A percentile compares a stretch with the other conserved stretches of the same genome.
phyloP scores from a whole-genome alignment of 1,140 invertebrate species.

The Drosophila nigromelanica region DNA sequence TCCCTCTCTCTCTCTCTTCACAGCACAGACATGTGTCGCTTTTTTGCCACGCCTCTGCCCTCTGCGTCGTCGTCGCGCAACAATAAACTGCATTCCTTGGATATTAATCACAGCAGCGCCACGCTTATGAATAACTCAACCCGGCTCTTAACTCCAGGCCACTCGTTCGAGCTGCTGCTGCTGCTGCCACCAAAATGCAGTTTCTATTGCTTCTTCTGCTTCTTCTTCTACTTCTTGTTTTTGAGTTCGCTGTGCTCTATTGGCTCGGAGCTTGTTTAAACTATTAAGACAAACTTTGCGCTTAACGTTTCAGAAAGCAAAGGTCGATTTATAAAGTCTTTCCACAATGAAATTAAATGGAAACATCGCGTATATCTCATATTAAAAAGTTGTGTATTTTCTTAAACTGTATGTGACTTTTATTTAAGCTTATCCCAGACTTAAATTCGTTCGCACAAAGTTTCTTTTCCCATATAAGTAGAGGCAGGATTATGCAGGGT shows the following conservation, averaged over 20 bases:
- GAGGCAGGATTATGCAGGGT: conserved; percentile 13
- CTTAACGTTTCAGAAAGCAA: not conserved
- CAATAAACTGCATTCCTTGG: conserved; percentile 77
- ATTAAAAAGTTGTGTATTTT: too few species aligned
- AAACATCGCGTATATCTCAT: too few species aligned
- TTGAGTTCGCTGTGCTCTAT: not conserved
- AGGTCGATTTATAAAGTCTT: not conserved
- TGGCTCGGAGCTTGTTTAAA: not conserved
- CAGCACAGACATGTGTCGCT: conserved; percentile 21
- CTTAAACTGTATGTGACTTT: not conserved
- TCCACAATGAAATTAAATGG: not conserved
- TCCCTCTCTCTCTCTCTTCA: too few species aligned
- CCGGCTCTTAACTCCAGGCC: conserved; percentile 22
- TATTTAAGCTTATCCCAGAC: not conserved
- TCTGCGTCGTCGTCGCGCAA: conserved; percentile 44
- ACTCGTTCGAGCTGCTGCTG: not conserved
- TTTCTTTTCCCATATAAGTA: not conserved
- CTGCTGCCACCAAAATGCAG: not conserved
- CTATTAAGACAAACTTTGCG: not conserved
- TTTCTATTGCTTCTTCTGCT: conserved; percentile 7
- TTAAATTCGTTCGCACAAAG: not conserved
- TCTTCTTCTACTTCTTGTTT: not conserved
- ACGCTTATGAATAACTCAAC: conserved; percentile 50
- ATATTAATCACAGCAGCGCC: conserved; percentile 75
- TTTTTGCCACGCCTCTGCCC: conserved; percentile 34